These are phyloP conservation scores for Merluccius polli DNA, from an alignment of 2,797 vertebrate species.

Conservation along the genomic window DNA sequence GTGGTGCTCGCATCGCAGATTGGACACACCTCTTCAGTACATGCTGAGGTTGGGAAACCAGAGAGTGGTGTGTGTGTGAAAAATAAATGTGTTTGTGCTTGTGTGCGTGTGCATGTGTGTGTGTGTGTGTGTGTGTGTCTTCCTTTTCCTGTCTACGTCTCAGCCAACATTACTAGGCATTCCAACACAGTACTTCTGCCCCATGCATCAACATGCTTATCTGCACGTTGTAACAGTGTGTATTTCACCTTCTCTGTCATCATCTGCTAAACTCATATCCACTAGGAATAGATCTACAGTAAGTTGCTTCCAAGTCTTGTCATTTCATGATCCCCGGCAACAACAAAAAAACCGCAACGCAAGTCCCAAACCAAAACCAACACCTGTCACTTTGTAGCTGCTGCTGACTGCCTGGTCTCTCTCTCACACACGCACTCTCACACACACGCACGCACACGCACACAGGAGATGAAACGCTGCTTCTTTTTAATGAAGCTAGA, in stretches of 20 bases:
- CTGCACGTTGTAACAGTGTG: not conserved
- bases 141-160: too few species aligned
- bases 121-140: too few species aligned
- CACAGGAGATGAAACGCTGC: constrained; percentile 38
- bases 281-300: not conserved
- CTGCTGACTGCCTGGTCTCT: not conserved
- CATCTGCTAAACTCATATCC: not conserved
- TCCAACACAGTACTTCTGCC: not conserved
- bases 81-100: not conserved
- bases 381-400: not conserved
- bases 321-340: not conserved
- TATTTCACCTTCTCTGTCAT: not conserved
- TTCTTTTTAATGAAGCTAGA: constrained; percentile 56
- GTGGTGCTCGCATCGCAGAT: constrained; percentile 34
- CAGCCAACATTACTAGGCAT: not conserved
- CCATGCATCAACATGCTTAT: not conserved
- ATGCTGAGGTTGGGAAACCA: constrained; percentile 47
- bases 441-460: not conserved
- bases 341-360: not conserved
- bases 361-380: not conserved
- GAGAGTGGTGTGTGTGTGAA: constrained; percentile 8
- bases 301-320: not conserved
- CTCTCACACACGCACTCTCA: too few species aligned
- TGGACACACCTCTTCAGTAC: constrained; percentile 20
- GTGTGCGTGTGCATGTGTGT: too few species aligned